A percentile compares a stretch with the other conserved stretches of the same genome.
phyloP scores from a whole-genome alignment of 2,888 invertebrate genomes.

The Athalia cordata region DNA sequence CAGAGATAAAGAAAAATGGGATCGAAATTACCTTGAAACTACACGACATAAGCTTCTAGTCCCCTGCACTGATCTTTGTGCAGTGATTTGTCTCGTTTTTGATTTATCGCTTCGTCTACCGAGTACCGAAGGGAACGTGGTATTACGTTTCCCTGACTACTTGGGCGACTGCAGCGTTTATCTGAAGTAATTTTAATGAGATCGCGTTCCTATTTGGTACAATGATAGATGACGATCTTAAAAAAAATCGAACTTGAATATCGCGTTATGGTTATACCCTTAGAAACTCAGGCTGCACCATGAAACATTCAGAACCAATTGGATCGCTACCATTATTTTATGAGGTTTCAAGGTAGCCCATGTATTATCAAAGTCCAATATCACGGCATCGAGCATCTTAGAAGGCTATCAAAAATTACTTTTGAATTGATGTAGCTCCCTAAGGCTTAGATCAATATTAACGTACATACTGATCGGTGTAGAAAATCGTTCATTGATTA shows the following conservation, averaged over 20 bases:
- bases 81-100: conserved; percentile 25
- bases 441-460: neutral
- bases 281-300: neutral
- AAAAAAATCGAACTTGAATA: conserved; percentile 34
- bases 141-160: conserved; percentile 3
- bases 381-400: conserved; percentile 12
- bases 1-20: too few species aligned
- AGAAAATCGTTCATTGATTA: neutral
- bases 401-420: conserved; percentile 29
- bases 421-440: neutral
- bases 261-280: conserved; percentile 4
- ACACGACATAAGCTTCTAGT: too few species aligned
- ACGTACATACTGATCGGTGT: neutral
- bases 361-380: conserved; percentile 24
- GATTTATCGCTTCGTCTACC: conserved; percentile 32
- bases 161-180: conserved; percentile 22
- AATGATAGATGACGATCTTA: conserved; percentile 39
- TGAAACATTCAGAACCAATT: conserved; percentile 30
- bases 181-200: conserved; percentile 39
- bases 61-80: conserved; percentile 25
- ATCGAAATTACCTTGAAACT: too few species aligned
- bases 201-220: conserved; percentile 36
- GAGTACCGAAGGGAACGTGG: conserved; percentile 1
- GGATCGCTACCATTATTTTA: conserved; percentile 30
- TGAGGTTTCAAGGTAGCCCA: conserved; percentile 15